Evolutionary conservation across 2,888 invertebrate genomes (phyloP).

Genomic region (Vanessa cardui): DNA sequence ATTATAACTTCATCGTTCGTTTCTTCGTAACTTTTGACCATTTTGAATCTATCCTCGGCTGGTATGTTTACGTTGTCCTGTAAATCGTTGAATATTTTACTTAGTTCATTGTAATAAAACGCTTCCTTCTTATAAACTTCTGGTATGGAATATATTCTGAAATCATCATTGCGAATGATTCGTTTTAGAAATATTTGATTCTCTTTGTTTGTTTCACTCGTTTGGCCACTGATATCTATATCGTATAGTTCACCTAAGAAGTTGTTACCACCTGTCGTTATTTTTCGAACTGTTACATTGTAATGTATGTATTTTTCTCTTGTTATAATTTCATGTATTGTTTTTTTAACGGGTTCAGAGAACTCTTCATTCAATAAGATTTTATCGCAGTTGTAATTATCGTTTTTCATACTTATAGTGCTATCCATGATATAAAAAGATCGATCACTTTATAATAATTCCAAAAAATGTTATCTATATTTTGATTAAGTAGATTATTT

Average conservation of each 20-base stretch:
- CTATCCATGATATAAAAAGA: constrained; percentile 16
- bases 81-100: constrained; percentile 48
- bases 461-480: too few species aligned
- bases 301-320: constrained; percentile 45
- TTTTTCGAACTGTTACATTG: constrained; percentile 42
- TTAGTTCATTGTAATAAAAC: constrained; percentile 54
- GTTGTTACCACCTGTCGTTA: constrained; percentile 51
- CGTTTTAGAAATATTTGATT: constrained; percentile 58
- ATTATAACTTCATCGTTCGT: constrained; percentile 52
- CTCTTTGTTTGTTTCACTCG: constrained; percentile 42
- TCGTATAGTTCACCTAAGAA: constrained; percentile 54
- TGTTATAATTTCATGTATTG: constrained; percentile 43
- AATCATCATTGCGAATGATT: constrained; percentile 46
- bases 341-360: constrained; percentile 27
- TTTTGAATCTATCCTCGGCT: constrained; percentile 48
- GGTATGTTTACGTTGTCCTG: constrained; percentile 54
- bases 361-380: constrained; percentile 28
- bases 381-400: constrained; percentile 19
- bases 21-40: constrained; percentile 51
- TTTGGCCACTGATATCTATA: constrained; percentile 51
- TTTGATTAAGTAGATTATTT: too few species aligned
- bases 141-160: constrained; percentile 50
- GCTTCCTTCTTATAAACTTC: constrained; percentile 55
- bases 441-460: too few species aligned
- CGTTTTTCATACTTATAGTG: constrained; percentile 11